Conservation (phyloP, 30 jellyfish, hydroid and myxozoan species). For the Pseudorhiza aurosa region DNA sequence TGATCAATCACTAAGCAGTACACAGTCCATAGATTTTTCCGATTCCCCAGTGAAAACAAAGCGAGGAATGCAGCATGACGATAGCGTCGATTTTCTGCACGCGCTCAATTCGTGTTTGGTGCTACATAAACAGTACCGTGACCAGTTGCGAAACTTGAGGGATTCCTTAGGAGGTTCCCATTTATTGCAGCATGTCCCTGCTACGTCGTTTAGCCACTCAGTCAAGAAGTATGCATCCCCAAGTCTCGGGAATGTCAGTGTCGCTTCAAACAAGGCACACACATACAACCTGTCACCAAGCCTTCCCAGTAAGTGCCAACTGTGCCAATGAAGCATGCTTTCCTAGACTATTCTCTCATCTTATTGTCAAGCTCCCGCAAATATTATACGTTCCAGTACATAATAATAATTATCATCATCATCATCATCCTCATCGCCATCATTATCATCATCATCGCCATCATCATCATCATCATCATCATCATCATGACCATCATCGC, state of each 20-base stretch:
- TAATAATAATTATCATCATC: too few species aligned
- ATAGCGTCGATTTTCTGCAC: slow-evolving; percentile 29
- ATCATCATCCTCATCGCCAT: too few species aligned
- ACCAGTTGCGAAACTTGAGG: slow-evolving; percentile 71
- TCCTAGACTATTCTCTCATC: too few species aligned
- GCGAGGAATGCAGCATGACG: slow-evolving; percentile 28
- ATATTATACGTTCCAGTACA: too few species aligned
- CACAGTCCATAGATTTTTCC: neutral
- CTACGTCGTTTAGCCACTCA: slow-evolving; percentile 16
- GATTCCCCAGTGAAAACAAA: slow-evolving; percentile 35
- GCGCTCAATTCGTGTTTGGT: slow-evolving; percentile 46
- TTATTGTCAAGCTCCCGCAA: too few species aligned
- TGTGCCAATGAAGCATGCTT: too few species aligned
- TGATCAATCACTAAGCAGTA: neutral
- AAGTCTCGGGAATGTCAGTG: slow-evolving; percentile 44
- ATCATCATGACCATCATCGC: too few species aligned
- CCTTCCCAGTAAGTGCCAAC: slow-evolving; percentile 31
- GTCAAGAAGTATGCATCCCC: slow-evolving; percentile 52
- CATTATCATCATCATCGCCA: too few species aligned
- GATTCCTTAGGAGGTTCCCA: slow-evolving; percentile 79
- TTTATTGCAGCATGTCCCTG: slow-evolving; percentile 60
- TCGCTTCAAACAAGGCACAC: slow-evolving; percentile 17
- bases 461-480: too few species aligned
- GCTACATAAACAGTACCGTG: slow-evolving; percentile 60
- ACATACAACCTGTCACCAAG: slow-evolving; percentile 52